phyloP scores from a whole-genome alignment of 2,797 vertebrate species.

The Sebastes steindachneri region DNA sequence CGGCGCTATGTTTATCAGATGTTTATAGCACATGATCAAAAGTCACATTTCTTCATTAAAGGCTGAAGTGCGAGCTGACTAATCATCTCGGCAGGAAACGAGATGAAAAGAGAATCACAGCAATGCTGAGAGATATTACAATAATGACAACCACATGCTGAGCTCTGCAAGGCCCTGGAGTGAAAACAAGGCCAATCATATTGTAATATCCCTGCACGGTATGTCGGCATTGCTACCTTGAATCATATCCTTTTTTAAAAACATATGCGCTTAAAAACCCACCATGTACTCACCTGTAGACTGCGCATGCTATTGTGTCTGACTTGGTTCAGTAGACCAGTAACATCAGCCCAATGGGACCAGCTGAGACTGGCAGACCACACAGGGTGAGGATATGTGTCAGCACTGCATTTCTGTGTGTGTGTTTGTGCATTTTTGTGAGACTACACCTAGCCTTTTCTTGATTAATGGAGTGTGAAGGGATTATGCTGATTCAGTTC shows the following conservation, averaged over 20 bases:
- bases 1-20: not conserved
- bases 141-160: conserved; percentile 53
- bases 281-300: conserved; percentile 41
- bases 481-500: conserved; percentile 83
- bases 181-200: conserved; percentile 43
- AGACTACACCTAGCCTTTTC: conserved; percentile 69
- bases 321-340: conserved; percentile 51
- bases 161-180: not conserved
- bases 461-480: conserved; percentile 81
- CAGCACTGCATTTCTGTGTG: conserved; percentile 42
- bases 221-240: conserved; percentile 6
- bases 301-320: conserved; percentile 34
- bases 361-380: conserved; percentile 62
- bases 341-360: conserved; percentile 59
- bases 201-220: conserved; percentile 21
- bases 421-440: conserved; percentile 48
- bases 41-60: conserved; percentile 40
- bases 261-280: not conserved
- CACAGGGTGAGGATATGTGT: conserved; percentile 66
- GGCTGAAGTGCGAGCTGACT: conserved; percentile 15
- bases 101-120: conserved; percentile 28
- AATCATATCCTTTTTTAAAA: conserved; percentile 13
- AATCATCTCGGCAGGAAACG: conserved; percentile 50
- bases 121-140: conserved; percentile 46
- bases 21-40: conserved; percentile 19